Evolutionary conservation across 2,797 vertebrate genomes (phyloP), one percentile per base, ranked within the genome.

Genomic region (Halcyon badia): DNA sequence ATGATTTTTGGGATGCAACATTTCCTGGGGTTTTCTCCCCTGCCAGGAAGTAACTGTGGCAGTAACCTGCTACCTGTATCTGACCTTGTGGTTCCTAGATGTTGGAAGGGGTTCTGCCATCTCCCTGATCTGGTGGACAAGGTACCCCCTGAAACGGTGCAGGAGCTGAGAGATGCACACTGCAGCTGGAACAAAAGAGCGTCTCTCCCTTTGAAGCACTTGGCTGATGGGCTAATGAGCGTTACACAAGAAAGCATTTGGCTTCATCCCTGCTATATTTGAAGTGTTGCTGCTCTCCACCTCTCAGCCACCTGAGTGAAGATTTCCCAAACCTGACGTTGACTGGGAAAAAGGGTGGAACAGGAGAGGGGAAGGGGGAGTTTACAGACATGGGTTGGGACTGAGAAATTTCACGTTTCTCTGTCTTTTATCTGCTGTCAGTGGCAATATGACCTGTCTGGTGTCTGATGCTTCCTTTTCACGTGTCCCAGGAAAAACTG

Each of bases 81-180:
- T 49, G 68, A 15, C 14, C 44, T 44, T 33, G 41, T 57, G 41
- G 33, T 3, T 90, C 56, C 41, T 6, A 48, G 26, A 6, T 24
- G 11, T 9, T 61, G 39, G 19, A 8, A 52, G 65, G 1, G 1
- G 26, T 33, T 77, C 66, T 76, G 25, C 31, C 21, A 24, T 46
- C 30, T 51, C 22, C 46, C 51, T 88, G n/a, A 9, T 42, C 15
- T 5, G 1, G 2, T 37, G 1, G 17, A 58, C 2, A 2, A 26
- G 7, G 5, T 13, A 10, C 7, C 11, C 22, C 31, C 5, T 0
- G 0, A 37, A 80, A 44, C 0, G 0, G 37, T 30, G 25, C 66
- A 79, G 42, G 51, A 77, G 31, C 64, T 76, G 41, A 72, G 48
- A 48, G 10, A 62, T 28, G 44, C 35, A 28, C 4, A 28, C 4